Evolutionary conservation across 2,113 vertebrate genomes (phyloP).

Genomic region (Microcebus lehilahytsara): DNA sequence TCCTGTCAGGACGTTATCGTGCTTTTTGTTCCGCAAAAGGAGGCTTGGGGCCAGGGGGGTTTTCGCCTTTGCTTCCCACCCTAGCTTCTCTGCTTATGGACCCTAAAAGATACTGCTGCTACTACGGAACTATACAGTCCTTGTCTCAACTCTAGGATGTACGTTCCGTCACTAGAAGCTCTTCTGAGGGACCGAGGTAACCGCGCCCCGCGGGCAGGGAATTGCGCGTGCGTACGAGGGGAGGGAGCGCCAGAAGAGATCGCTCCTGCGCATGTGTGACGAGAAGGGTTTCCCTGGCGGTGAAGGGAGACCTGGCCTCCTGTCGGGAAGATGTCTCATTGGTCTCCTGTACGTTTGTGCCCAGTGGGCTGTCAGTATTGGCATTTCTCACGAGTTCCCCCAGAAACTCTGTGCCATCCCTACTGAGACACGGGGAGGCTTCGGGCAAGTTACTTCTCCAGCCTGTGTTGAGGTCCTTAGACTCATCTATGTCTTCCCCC

Average conservation of each 20-base stretch:
- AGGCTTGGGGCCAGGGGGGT: rapidly evolving
- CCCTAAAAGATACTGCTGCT: background rate
- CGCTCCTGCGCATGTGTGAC: conserved; percentile 60
- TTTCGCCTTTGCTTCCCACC: background rate
- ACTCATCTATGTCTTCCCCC: background rate
- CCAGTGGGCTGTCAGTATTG: background rate
- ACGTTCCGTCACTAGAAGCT: background rate
- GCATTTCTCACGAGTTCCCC: background rate
- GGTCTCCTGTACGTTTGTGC: background rate
- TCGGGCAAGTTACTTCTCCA: background rate
- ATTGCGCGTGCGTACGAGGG: conserved; percentile 22
- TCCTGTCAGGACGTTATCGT: rapidly evolving
- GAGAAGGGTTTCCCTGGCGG: background rate
- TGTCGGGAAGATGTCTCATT: background rate
- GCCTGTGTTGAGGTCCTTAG: background rate
- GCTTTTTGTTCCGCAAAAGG: background rate
- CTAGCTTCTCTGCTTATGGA: background rate
- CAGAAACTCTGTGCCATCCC: too few relatives aligned
- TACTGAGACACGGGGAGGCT: background rate
- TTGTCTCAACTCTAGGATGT: conserved; percentile 37
- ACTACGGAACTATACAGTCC: background rate
- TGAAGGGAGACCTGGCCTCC: too few relatives aligned
- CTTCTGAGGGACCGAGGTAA: conserved; percentile 59
- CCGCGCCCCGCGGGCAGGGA: background rate
- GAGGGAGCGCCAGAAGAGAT: background rate